These are phyloP conservation scores for Formica exsecta DNA, from an alignment of 1,140 invertebrate genomes.

Conservation along the genomic window DNA sequence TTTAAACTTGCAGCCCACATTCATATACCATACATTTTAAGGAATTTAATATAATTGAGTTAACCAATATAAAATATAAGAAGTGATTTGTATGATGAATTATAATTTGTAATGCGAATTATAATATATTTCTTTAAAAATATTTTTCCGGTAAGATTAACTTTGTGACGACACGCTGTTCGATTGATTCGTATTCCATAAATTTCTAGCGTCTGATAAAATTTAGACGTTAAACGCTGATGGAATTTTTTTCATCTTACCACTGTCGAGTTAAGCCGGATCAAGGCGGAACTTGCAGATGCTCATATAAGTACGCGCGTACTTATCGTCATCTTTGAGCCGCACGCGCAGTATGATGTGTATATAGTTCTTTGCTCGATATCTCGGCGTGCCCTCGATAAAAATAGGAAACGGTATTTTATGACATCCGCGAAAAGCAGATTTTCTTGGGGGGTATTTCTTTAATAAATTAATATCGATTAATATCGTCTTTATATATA, in stretches of 20 bases:
- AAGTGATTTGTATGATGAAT: background rate
- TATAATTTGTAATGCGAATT: background rate
- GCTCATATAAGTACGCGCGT: constrained; percentile 21
- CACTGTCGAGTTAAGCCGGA: constrained; percentile 4
- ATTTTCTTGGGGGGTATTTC: background rate
- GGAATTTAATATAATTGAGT: background rate
- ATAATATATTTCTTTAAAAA: background rate
- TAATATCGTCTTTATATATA: background rate
- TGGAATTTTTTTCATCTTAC: constrained; percentile 16
- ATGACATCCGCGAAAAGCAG: background rate
- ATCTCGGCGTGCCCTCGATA: constrained; percentile 10
- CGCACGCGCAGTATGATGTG: background rate
- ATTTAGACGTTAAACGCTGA: background rate
- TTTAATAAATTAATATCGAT: background rate
- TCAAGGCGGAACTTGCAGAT: constrained; percentile 8
- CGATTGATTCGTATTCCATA: background rate
- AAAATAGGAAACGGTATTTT: background rate
- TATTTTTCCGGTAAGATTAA: constrained; percentile 1
- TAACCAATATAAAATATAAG: background rate
- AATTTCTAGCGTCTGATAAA: background rate
- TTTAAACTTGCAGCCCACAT: background rate
- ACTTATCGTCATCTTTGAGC: constrained; percentile 44
- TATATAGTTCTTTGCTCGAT: constrained; percentile 10
- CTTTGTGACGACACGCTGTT: background rate
- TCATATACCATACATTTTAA: background rate